A percentile compares a stretch with the other conserved stretches of the same genome.
These are phyloP conservation scores for Apocheima hispidaria DNA, from an alignment of 2,888 invertebrate genomes.

Conservation along the genomic window DNA sequence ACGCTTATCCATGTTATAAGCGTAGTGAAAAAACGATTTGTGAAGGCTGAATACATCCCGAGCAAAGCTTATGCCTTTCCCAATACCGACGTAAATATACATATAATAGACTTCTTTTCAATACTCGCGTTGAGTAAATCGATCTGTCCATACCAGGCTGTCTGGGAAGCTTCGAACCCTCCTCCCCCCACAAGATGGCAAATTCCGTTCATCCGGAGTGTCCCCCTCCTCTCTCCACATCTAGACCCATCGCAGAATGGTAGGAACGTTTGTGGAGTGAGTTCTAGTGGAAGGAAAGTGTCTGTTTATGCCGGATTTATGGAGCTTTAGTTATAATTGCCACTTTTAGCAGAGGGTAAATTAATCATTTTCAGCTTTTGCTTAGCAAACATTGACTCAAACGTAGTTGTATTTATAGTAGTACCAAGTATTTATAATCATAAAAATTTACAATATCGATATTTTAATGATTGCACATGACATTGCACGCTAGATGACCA, in stretches of 20 bases:
- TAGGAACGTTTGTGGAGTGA: conserved; percentile 44
- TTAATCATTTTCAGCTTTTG: conserved; percentile 5
- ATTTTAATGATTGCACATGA: too few relatives aligned
- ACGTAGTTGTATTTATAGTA: too few relatives aligned
- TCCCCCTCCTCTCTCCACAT: conserved; percentile 40
- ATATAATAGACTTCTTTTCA: conserved; percentile 46
- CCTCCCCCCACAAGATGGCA: conserved; percentile 48
- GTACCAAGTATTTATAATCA: too few relatives aligned
- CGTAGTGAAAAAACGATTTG: conserved; percentile 15
- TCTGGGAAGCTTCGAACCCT: conserved; percentile 58
- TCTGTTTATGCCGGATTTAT: conserved; percentile 10
- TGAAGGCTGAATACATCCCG: conserved; percentile 1
- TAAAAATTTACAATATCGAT: too few relatives aligned
- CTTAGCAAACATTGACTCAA: not conserved
- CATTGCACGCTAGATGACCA: too few relatives aligned
- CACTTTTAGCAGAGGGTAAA: conserved; percentile 4
- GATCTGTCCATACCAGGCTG: conserved; percentile 54
- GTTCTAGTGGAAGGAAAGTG: conserved; percentile 35
- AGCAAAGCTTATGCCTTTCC: conserved; percentile 1
- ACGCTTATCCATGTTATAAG: not conserved
- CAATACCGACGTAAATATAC: conserved; percentile 11
- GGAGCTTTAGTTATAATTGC: conserved; percentile 17
- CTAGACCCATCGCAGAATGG: conserved; percentile 52
- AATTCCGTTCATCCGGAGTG: conserved; percentile 54
- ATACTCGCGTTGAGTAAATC: conserved; percentile 51